Base-by-base conservation (phyloP, 1,140 invertebrate species). In the Nixonia krombeini region DNA sequence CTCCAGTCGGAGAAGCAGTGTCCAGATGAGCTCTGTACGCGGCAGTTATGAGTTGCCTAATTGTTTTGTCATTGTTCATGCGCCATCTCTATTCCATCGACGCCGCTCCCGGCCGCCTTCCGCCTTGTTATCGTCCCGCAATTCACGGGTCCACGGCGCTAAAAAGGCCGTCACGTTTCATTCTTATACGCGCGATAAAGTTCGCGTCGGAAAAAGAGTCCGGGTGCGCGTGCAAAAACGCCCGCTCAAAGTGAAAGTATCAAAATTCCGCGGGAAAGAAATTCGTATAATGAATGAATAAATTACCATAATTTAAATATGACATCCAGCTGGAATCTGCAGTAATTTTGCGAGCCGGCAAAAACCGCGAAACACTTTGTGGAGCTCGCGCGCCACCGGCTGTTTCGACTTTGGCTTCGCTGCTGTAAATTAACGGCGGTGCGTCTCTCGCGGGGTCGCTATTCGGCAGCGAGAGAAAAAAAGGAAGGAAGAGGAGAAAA, bases 41-140 rank as follows among this genome's bases (percentile, higher is more conserved):
- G 79, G 76, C 81, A 83, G 80, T 83, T 83, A 82, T 83, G 79
- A 82, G 74, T 83, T 82, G 72, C 72, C 75, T 82, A 81, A 83
- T 82, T 83, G 81, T 83, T 83, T 81, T 80, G 80, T 80, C 77
- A 81, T 78, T 78, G 73, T 81, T 78, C 59, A 42, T 66, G 49
- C 29, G 28, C 53, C 67, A 29, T 65, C 55, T 63, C 45, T 57
- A 33, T 57, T 52, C 57, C 63, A 69, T 63, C 55, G 49, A 70
- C 64, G 31, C 58, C 56, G 28, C 61, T 61, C 53, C 8, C 41
- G 28, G 29, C 53, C 35, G 41, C n/a, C 15, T 12, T 25, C 3
- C 18, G 31, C 33, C 37, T 53, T 42, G 50, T 55, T 52, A 51
- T 6, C 49, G 26, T 46, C 45, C 9, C 17, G 12, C 8, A 10